Conservation (phyloP, 2,113 vertebrate species). For the Phylloscopus trochiloides region DNA sequence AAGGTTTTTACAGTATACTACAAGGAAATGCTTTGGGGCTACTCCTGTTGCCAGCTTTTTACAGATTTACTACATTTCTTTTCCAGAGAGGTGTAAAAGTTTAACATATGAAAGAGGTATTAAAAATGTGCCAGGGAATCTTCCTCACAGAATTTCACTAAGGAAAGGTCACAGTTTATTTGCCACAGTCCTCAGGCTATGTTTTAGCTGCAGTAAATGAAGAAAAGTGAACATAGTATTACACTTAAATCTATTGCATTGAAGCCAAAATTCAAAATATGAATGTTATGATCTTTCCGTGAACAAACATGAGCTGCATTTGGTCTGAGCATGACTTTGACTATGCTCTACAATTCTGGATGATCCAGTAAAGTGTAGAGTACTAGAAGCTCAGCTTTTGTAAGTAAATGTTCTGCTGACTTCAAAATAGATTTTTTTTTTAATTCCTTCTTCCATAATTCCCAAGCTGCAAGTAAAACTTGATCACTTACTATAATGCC, state of each 20-base stretch:
- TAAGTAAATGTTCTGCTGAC: background rate
- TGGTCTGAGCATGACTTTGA: background rate
- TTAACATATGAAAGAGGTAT: background rate
- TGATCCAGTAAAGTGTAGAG: background rate
- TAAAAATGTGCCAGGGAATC: background rate
- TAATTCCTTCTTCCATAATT: background rate
- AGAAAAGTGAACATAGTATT: background rate
- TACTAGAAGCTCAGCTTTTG: background rate
- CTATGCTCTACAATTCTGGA: background rate
- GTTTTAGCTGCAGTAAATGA: background rate
- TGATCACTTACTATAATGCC: background rate
- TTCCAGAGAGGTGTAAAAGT: background rate
- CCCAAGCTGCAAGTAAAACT: background rate
- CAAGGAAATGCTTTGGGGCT: background rate
- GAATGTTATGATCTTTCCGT: background rate
- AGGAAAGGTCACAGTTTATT: background rate
- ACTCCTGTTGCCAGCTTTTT: background rate
- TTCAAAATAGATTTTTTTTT: background rate
- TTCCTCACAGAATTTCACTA: background rate
- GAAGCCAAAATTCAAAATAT: background rate
- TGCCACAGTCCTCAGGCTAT: background rate
- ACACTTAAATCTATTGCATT: background rate
- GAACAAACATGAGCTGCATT: background rate
- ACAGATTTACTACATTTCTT: background rate
- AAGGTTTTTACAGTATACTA: background rate